Conservation (phyloP, 2,888 invertebrate genomes). For the Unio delphinus region DNA sequence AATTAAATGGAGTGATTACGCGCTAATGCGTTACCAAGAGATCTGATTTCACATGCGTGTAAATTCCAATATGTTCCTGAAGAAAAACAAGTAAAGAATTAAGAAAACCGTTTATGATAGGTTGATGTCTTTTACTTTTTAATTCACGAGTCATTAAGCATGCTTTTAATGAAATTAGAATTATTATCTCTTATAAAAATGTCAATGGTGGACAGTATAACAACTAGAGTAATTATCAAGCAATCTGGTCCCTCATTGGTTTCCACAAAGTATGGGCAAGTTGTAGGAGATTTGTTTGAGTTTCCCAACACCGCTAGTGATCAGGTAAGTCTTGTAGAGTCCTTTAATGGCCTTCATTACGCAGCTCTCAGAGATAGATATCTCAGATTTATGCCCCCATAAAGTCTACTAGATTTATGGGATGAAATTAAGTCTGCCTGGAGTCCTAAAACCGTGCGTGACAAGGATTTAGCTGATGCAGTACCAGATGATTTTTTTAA, state of each 20-base stretch:
- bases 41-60: too few relatives aligned
- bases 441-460: slow-evolving; percentile 73
- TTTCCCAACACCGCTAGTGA: slow-evolving; percentile 44
- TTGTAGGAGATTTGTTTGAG: slow-evolving; percentile 78
- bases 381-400: slow-evolving; percentile 95
- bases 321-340: slow-evolving; percentile 80
- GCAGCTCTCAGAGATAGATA: slow-evolving; percentile 92
- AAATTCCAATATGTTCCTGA: too few relatives aligned
- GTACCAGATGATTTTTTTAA: slow-evolving; percentile 20
- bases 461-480: slow-evolving; percentile 13
- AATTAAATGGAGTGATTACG: too few relatives aligned
- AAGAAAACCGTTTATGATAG: too few relatives aligned
- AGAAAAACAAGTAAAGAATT: too few relatives aligned
- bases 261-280: slow-evolving; percentile 85
- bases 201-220: too few relatives aligned
- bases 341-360: slow-evolving; percentile 91
- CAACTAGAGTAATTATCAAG: slow-evolving; percentile 14
- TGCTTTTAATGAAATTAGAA: too few relatives aligned
- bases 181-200: too few relatives aligned
- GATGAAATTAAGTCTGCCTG: slow-evolving; percentile 81
- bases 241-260: slow-evolving; percentile 29
- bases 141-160: too few relatives aligned
- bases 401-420: slow-evolving; percentile 88
- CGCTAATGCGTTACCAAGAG: too few relatives aligned
- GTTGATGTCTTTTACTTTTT: too few relatives aligned